Base-by-base conservation (phyloP, 2,113 vertebrate species). In the Nibea coibor region DNA sequence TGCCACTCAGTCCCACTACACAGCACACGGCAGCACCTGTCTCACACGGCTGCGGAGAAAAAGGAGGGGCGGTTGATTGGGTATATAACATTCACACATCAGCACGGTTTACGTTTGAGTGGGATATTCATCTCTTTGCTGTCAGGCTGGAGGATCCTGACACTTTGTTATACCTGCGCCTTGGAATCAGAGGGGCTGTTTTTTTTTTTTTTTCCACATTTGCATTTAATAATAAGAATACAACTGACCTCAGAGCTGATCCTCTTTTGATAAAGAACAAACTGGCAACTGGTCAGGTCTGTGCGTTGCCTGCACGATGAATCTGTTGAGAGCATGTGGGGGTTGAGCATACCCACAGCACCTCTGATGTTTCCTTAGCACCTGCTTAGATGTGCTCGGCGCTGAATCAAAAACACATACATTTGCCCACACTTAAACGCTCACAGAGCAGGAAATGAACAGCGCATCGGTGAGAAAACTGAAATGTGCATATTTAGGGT, bases 1-100 rank as follows among this genome's bases (percentile, higher is more conserved):
- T 85, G 84, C 85, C 86, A 86, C 66, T 91, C 75, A 78, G 80
- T 84, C 84, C 87, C 89, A 68, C 54, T 48, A 0, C 84, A 20
- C 63, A 3, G 70, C 66, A 54, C 66, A 50, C 39, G 39, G 78
- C 78, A 67, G 67, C 92, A 73, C 68, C 85, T 78, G 87, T 82
- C 86, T 89, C 82, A 87, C 85, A 75, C 3, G 77, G 76, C 81
- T 75, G 66, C 9, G 4, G 83, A 31, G 24, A 31, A 50, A 47
- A 78, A 58, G 54, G 35, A 59, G 50, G 83, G 73, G 35, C 8
- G 68, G 83, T 20, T 85, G 82, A 89, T 78, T 82, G 86, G 78
- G 61, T 84, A 83, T 85, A 64, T 79, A 82, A 75, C 87, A 83
- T 65, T 76, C 75, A 83, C 5, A 81, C 78, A 87, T 76, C 72